Evolutionary conservation across 1,140 invertebrate species (phyloP), one percentile per base, ranked within the genome.

Genomic region (Drosophila ficusphila): DNA sequence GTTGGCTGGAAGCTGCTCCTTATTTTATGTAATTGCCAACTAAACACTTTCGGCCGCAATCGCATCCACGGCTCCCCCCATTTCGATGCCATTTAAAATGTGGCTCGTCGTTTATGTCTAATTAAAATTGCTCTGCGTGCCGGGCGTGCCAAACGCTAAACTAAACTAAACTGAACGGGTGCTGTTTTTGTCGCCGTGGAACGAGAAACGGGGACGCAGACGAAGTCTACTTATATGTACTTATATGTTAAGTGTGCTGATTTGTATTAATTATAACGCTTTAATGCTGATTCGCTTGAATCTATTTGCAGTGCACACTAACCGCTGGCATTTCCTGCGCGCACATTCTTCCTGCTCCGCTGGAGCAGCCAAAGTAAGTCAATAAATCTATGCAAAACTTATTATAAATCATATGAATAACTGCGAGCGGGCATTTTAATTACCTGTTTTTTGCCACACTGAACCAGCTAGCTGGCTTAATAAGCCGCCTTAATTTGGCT

Each of bases 21-120:
- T 85, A 88, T 88, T 85, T 85, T 85, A 88, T 85, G 81, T 85
- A 85, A 85, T 85, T 85, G 81, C 57, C 68, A 88, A 65, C 82
- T 85, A 85, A 85, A 85, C 81, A 85, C 81, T 85, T 85, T 86
- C 81, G 49, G 81, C 48, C 62, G 27, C 75, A 65, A 82, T 72
- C 38, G 41, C 52, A 33, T 49, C 51, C 33, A 6, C 25, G 27
- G 19, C 41, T 19, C n/a, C 48, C 23, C 36, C 16, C n/a, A 29
- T 53, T n/a, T 38, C 27, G 25, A 48, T 69, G 39, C 57, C 51
- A 33, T 25, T 29, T 23, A 14, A 42, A 58, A 61, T 69, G 79
- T 52, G 72, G 67, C 46, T 74, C 53, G 67, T 79, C 69, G 79
- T 86, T 85, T 86, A 88, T 85, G 81, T 85, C 81, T 85, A 86